phyloP scores from a whole-genome alignment of 2,888 invertebrate genomes.

The Andrena chrysosceles region DNA sequence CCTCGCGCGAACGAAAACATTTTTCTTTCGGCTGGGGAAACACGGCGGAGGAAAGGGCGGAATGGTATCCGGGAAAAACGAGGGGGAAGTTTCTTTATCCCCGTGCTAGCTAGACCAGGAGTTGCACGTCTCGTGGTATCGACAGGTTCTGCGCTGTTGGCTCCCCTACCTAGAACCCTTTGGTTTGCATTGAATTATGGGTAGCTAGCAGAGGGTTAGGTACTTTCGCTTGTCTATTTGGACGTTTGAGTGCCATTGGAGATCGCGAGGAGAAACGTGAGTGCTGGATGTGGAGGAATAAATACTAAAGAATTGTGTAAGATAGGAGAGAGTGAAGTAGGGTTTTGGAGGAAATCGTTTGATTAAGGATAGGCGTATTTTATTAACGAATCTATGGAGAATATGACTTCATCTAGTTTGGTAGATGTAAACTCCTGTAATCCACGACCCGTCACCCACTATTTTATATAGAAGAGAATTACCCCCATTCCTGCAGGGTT shows the following conservation, averaged over 20 bases:
- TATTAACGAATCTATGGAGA: too few species aligned
- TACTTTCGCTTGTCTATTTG: constrained; percentile 9
- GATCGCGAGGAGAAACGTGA: background rate
- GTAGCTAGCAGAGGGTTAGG: background rate
- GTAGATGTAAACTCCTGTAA: too few species aligned
- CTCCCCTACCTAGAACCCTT: background rate
- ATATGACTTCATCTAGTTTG: too few species aligned
- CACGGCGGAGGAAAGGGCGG: background rate
- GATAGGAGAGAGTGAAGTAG: background rate
- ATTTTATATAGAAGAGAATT: too few species aligned
- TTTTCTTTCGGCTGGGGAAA: constrained; percentile 26
- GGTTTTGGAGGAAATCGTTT: too few species aligned
- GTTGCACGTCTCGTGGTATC: background rate
- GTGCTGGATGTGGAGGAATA: background rate
- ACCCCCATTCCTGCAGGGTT: too few species aligned
- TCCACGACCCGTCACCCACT: too few species aligned
- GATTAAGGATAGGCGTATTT: too few species aligned
- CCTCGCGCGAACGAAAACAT: constrained; percentile 59
- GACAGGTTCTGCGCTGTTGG: background rate
- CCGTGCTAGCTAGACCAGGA: background rate
- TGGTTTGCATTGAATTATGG: constrained; percentile 12
- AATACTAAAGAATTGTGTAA: background rate
- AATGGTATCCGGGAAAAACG: background rate
- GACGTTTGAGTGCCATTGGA: background rate
- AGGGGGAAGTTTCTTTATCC: constrained; percentile 7